Percentiles rank a stretch among this genome's conserved stretches.
These are phyloP conservation scores for Cerceris ruficornis DNA, from an alignment of 2,888 invertebrate species.

Conservation along the genomic window DNA sequence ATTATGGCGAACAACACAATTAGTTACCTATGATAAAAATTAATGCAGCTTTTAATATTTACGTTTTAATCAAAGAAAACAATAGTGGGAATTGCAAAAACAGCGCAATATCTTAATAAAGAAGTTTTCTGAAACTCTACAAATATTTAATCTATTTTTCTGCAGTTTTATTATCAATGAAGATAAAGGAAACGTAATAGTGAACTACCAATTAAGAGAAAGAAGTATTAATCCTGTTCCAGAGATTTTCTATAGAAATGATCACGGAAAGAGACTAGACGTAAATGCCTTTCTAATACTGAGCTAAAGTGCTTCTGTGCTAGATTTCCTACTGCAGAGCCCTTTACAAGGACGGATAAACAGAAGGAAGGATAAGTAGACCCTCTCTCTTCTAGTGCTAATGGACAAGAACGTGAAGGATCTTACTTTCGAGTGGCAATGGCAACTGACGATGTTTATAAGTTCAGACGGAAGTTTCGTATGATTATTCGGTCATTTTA, in stretches of 20 bases:
- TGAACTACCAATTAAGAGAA: no score
- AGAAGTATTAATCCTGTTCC: neutral
- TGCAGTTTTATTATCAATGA: no score
- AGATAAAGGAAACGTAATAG: no score
- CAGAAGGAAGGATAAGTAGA: conserved; percentile 39
- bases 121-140: no score
- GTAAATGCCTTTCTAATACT: conserved; percentile 12
- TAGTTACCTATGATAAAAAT: no score
- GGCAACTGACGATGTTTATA: conserved; percentile 46
- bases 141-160: no score
- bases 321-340: conserved; percentile 36
- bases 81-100: no score
- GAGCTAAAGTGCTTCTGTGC: conserved; percentile 15
- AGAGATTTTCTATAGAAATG: conserved; percentile 2
- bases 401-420: conserved; percentile 37
- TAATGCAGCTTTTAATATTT: no score
- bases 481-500: no score
- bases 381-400: conserved; percentile 40
- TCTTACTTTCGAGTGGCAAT: conserved; percentile 43
- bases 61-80: no score
- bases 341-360: conserved; percentile 45
- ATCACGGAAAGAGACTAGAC: conserved; percentile 15
- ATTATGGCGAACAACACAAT: no score
- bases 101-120: no score
- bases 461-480: conserved; percentile 42